A percentile compares a stretch with the other conserved stretches of the same genome.
Conservation (phyloP, 2,113 vertebrate species). For the Labeo catla region DNA sequence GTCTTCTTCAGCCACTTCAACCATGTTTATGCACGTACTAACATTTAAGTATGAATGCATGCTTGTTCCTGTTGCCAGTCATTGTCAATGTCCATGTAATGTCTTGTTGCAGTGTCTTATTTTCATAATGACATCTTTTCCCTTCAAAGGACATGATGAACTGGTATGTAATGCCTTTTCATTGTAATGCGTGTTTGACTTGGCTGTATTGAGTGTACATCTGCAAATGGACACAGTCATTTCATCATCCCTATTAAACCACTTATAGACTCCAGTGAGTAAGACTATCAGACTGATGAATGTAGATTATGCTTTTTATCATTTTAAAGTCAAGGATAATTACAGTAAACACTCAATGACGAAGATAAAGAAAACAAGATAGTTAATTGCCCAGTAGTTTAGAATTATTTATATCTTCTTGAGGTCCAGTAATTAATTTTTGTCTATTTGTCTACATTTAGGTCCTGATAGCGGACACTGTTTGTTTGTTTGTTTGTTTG, state of each 20-base stretch:
- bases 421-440: neutral
- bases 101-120: conserved; percentile 7
- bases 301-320: neutral
- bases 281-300: neutral
- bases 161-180: conserved; percentile 21
- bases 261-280: neutral
- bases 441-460: neutral
- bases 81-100: conserved; percentile 11
- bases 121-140: conserved; percentile 15
- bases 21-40: conserved; percentile 24
- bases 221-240: neutral
- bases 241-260: conserved; percentile 16
- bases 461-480: neutral
- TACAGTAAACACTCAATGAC: neutral
- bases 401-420: neutral
- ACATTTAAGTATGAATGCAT: conserved; percentile 29
- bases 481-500: no score
- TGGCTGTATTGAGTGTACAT: neutral
- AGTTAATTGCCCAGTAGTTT: neutral
- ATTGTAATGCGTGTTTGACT: neutral
- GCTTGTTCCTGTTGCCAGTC: conserved; percentile 4
- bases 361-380: neutral
- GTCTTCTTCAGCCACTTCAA: neutral
- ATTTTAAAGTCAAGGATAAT: neutral
- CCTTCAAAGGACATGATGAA: conserved; percentile 29